Evolutionary conservation across 2,888 invertebrate genomes (phyloP).

Genomic region (Steinernema carpocapsae): DNA sequence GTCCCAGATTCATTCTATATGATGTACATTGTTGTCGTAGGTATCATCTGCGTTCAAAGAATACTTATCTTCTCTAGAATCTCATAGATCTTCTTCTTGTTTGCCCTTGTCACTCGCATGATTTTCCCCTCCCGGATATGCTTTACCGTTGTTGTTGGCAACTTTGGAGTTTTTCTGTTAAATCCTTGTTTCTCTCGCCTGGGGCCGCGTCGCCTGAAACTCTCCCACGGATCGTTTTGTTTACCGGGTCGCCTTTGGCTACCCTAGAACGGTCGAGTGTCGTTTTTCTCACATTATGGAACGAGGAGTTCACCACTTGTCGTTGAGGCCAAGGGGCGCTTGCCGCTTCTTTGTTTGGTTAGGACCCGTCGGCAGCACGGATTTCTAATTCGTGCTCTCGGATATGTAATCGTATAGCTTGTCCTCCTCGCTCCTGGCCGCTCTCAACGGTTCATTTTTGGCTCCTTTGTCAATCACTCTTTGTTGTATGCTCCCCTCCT

Average conservation of each 20-base stretch:
- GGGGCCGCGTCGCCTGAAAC: not conserved
- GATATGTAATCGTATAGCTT: conserved; percentile 34
- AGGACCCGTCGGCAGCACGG: conserved; percentile 32
- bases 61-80: conserved; percentile 13
- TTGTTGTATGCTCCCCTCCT: conserved; percentile 10
- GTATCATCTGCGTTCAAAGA: not conserved
- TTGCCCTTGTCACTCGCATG: not conserved
- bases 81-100: conserved; percentile 8
- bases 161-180: conserved; percentile 2
- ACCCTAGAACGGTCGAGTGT: conserved; percentile 26
- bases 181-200: not conserved
- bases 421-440: not conserved
- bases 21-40: too few relatives aligned
- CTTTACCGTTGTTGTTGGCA: not conserved
- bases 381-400: conserved; percentile 18
- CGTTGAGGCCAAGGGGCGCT: not conserved
- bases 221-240: conserved; percentile 23
- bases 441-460: not conserved
- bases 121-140: not conserved
- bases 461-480: conserved; percentile 16
- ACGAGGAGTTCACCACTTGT: conserved; percentile 18
- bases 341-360: conserved; percentile 24
- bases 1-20: not conserved
- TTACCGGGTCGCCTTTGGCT: conserved; percentile 12
- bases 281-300: conserved; percentile 30